Evolutionary conservation across 2,888 invertebrate genomes (phyloP).

Genomic region (Callosobruchus maculatus): DNA sequence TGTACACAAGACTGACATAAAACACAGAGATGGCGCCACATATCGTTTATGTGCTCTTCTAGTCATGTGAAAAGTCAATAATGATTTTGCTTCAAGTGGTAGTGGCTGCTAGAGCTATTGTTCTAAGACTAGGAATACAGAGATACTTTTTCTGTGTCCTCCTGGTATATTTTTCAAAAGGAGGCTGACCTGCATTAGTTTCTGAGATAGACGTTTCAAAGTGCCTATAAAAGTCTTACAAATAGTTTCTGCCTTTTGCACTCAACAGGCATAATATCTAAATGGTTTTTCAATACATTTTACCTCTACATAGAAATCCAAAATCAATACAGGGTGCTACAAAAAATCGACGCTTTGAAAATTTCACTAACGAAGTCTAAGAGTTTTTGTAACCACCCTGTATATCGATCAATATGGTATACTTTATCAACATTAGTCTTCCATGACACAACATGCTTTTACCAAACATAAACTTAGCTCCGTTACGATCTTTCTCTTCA

Average conservation of each 20-base stretch:
- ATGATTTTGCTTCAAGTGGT: too few relatives aligned
- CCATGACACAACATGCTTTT: neutral
- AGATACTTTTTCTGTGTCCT: too few relatives aligned
- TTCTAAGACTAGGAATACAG: too few relatives aligned
- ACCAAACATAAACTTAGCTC: neutral
- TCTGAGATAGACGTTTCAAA: neutral
- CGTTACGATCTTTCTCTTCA: neutral
- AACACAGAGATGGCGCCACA: too few relatives aligned
- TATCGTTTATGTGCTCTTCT: too few relatives aligned
- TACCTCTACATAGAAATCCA: neutral
- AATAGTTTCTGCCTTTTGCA: neutral
- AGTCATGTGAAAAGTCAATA: too few relatives aligned
- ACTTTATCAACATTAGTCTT: slow-evolving; percentile 5
- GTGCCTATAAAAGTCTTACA: neutral
- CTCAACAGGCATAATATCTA: neutral
- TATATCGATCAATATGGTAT: neutral
- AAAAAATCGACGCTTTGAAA: too few relatives aligned
- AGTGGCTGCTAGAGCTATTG: too few relatives aligned
- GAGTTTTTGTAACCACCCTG: neutral
- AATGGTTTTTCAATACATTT: neutral
- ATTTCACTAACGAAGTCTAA: too few relatives aligned
- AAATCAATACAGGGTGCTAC: neutral
- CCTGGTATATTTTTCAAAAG: neutral
- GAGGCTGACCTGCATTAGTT: neutral
- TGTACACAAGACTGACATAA: too few relatives aligned